A percentile compares a stretch with the other conserved stretches of the same genome.
These are phyloP conservation scores for Antedon mediterranea DNA, from an alignment of 53 echinoderm and acorn worm genomes.

Conservation along the genomic window DNA sequence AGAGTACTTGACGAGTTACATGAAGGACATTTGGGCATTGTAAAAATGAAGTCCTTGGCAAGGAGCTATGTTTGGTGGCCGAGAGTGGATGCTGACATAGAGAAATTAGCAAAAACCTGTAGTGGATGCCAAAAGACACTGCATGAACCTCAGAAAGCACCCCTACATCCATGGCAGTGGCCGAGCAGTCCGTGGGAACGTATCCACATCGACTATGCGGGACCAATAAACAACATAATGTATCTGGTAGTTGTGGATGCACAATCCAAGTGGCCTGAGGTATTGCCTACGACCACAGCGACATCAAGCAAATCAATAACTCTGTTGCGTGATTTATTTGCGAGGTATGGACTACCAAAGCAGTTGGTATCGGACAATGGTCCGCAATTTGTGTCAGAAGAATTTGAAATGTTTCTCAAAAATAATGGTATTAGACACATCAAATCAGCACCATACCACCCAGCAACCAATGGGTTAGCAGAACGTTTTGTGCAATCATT, in stretches of 20 bases:
- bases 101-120: conserved; percentile 32
- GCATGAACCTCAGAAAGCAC: conserved; percentile 17
- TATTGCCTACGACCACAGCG: conserved; percentile 7
- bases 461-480: not conserved
- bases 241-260: conserved; percentile 41
- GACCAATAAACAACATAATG: conserved; percentile 37
- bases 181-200: conserved; percentile 24
- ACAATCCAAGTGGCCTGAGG: conserved; percentile 47
- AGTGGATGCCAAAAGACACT: conserved; percentile 18
- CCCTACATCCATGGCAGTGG: conserved; percentile 41
- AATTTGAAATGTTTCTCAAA: not conserved
- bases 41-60: conserved; percentile 39
- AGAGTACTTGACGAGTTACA: conserved; percentile 29
- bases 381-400: not conserved
- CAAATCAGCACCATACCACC: conserved; percentile 1
- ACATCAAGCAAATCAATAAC: not conserved
- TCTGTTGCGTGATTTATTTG: not conserved
- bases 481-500: conserved; percentile 1
- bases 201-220: conserved; percentile 42
- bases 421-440: not conserved
- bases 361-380: not conserved
- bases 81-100: conserved; percentile 30
- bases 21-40: conserved; percentile 43
- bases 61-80: conserved; percentile 36
- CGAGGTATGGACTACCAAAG: not conserved